These are phyloP conservation scores for Leptosomus discolor DNA, from an alignment of 2,113 vertebrate species.

Conservation along the genomic window DNA sequence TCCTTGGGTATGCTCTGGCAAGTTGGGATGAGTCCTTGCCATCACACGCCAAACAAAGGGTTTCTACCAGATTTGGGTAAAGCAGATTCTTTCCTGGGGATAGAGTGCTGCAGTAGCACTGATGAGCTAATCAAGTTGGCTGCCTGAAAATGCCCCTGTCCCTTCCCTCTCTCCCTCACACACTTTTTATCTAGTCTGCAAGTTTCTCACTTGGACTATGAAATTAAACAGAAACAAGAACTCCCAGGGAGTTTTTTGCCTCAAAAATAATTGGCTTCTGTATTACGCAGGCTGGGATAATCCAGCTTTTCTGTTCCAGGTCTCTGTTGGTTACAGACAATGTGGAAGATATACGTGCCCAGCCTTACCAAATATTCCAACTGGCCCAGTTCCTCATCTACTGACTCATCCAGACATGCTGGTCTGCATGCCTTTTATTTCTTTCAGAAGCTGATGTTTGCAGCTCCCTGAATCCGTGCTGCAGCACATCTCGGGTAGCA, in stretches of 20 bases:
- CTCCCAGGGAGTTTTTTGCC: neutral
- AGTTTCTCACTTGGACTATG: neutral
- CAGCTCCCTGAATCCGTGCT: neutral
- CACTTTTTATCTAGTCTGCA: neutral
- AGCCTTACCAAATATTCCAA: conserved; percentile 32
- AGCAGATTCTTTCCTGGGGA: neutral
- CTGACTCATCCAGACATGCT: conserved; percentile 12
- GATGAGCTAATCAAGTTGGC: neutral
- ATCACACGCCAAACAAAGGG: neutral
- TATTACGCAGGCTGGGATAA: neutral
- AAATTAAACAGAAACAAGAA: conserved; percentile 19
- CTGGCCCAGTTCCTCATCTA: neutral
- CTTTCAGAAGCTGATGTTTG: neutral
- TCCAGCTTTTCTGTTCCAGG: conserved; percentile 3
- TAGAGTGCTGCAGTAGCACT: fast-evolving
- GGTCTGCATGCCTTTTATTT: neutral
- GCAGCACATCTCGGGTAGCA: neutral
- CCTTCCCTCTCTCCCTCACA: neutral
- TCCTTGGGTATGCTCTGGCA: neutral
- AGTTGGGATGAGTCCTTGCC: neutral
- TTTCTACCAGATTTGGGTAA: neutral
- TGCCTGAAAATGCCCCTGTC: neutral
- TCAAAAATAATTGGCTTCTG: neutral
- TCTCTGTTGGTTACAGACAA: neutral
- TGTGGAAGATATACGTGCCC: neutral